Evolutionary conservation across 2,888 invertebrate species (phyloP).

Genomic region (Hanleya hanleyi): DNA sequence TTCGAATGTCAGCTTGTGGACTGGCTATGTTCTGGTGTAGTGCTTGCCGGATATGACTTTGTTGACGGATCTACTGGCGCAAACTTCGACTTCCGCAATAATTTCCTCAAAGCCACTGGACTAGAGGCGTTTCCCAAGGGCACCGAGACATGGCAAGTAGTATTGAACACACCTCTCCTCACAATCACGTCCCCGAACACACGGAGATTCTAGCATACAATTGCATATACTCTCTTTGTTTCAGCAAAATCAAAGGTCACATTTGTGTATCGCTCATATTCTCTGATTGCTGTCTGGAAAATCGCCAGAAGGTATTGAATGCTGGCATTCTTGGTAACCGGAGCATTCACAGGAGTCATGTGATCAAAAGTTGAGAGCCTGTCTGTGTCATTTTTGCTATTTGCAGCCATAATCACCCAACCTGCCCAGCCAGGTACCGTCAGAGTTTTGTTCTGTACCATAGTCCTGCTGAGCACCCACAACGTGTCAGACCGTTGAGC

Average conservation of each 20-base stretch:
- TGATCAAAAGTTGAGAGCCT: neutral
- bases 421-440: neutral
- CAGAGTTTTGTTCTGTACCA: neutral
- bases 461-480: neutral
- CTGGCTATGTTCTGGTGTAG: neutral
- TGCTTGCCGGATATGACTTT: neutral
- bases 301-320: neutral
- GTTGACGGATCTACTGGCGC: neutral
- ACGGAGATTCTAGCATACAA: neutral
- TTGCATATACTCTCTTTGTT: neutral
- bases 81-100: neutral
- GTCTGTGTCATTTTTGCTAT: neutral
- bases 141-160: neutral
- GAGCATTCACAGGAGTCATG: conserved; percentile 3
- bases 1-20: conserved; percentile 1
- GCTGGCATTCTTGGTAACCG: conserved; percentile 9
- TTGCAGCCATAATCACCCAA: neutral
- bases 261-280: conserved; percentile 3
- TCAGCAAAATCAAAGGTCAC: conserved; percentile 9
- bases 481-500: neutral
- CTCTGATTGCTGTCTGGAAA: conserved; percentile 1
- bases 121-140: neutral
- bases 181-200: conserved; percentile 3
- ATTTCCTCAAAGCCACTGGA: neutral
- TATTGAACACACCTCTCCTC: neutral